Conservation (phyloP, 2,113 vertebrate species). For the Larimichthys crocea region DNA sequence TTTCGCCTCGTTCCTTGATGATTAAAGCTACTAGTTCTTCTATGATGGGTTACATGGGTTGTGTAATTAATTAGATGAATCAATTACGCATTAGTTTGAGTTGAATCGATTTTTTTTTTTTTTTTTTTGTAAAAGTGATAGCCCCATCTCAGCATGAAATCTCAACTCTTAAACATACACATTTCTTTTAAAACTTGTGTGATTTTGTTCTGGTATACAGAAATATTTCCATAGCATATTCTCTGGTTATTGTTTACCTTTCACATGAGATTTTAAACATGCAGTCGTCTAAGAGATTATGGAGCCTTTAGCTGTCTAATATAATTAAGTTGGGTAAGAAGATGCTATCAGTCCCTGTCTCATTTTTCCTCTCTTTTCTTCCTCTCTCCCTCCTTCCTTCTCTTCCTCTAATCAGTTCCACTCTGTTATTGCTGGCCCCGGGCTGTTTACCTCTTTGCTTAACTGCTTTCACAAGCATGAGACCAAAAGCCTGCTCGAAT, state of each 20-base stretch:
- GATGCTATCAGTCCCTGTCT: conserved; percentile 83
- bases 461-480: conserved; percentile 81
- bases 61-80: not conserved
- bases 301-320: conserved; percentile 74
- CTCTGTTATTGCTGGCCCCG: conserved; percentile 79
- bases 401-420: conserved; percentile 78
- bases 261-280: conserved; percentile 57
- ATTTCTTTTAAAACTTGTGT: not conserved
- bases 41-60: not conserved
- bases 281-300: conserved; percentile 40
- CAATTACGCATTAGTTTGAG: not conserved
- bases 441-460: conserved; percentile 75
- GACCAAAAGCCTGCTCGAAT: conserved; percentile 74
- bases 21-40: not conserved
- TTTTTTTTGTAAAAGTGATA: not conserved
- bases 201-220: conserved; percentile 11
- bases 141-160: not conserved
- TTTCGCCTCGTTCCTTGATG: not conserved
- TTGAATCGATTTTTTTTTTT: not conserved
- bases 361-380: conserved; percentile 67
- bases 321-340: conserved; percentile 77
- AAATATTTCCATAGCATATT: conserved; percentile 36
- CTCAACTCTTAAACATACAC: no score
- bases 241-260: conserved; percentile 67
- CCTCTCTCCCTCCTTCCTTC: conserved; percentile 42